Percentiles rank a stretch among this genome's conserved stretches.
Conservation (phyloP, 2,113 vertebrate genomes). For the Coturnix japonica region DNA sequence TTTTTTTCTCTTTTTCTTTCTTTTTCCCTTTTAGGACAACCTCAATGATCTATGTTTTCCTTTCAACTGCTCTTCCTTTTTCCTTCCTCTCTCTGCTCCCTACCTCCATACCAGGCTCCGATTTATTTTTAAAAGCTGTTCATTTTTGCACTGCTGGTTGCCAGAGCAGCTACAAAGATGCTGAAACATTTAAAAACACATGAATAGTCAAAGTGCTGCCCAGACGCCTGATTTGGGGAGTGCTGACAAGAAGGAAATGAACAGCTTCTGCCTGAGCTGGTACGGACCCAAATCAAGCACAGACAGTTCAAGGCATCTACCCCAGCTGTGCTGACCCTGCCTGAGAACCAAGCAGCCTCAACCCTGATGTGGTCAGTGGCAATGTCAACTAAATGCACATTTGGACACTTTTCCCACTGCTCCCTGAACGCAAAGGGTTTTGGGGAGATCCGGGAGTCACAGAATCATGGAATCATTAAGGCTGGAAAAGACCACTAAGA, state of each 20-base stretch:
- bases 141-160: not conserved
- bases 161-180: conserved; percentile 25
- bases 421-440: not conserved
- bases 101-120: not conserved
- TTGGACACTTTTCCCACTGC: not conserved
- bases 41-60: conserved; percentile 10
- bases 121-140: conserved; percentile 50
- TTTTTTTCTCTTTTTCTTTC: not conserved
- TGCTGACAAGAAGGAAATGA: not conserved
- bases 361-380: fast-evolving
- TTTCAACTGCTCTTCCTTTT: conserved; percentile 36
- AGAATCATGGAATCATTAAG: too few relatives aligned
- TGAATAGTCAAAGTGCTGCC: not conserved
- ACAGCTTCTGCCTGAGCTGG: not conserved
- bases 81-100: conserved; percentile 24
- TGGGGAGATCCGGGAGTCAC: not conserved
- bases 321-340: not conserved
- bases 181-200: conserved; percentile 20
- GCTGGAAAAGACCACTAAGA: too few relatives aligned
- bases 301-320: not conserved
- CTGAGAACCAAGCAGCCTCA: not conserved
- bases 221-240: not conserved
- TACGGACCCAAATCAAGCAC: not conserved
- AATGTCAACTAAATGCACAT: not conserved
- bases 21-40: not conserved